These are phyloP conservation scores for Trisateles emortualis DNA, from an alignment of 2,888 invertebrate genomes.

Conservation along the genomic window DNA sequence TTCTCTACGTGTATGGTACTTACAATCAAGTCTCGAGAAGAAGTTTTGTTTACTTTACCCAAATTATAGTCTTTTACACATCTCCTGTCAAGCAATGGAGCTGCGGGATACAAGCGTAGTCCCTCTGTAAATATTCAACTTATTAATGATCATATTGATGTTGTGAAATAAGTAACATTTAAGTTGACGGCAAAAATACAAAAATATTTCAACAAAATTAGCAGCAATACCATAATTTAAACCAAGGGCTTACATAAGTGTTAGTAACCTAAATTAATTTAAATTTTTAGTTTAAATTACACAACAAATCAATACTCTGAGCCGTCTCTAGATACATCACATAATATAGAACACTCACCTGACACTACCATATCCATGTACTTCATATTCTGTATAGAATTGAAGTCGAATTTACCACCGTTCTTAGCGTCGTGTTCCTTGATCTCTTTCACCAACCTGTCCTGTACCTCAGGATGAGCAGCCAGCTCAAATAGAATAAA, in stretches of 20 bases:
- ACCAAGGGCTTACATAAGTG: no score
- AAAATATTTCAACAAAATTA: no score
- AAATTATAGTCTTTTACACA: conserved; percentile 81
- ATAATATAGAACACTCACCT: no score
- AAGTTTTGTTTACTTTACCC: conserved; percentile 54
- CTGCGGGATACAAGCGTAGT: conserved; percentile 77
- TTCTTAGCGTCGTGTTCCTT: conserved; percentile 69
- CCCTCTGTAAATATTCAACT: conserved; percentile 54
- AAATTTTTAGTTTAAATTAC: no score
- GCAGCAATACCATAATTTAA: no score
- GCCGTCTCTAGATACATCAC: no score
- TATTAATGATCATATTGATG: no score
- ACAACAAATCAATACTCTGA: no score
- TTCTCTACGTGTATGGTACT: no score
- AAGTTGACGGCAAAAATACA: no score
- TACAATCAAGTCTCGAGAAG: conserved; percentile 57
- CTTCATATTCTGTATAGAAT: conserved; percentile 79
- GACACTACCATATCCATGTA: conserved; percentile 88
- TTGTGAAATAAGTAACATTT: no score
- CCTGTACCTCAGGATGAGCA: conserved; percentile 85
- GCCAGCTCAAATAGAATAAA: conserved; percentile 87
- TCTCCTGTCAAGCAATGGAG: conserved; percentile 67
- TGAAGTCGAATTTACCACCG: conserved; percentile 75
- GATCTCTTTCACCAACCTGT: conserved; percentile 83
- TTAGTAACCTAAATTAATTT: no score